These are phyloP conservation scores for Manis javanica DNA, from an alignment of 2,797 vertebrate genomes.

Conservation along the genomic window DNA sequence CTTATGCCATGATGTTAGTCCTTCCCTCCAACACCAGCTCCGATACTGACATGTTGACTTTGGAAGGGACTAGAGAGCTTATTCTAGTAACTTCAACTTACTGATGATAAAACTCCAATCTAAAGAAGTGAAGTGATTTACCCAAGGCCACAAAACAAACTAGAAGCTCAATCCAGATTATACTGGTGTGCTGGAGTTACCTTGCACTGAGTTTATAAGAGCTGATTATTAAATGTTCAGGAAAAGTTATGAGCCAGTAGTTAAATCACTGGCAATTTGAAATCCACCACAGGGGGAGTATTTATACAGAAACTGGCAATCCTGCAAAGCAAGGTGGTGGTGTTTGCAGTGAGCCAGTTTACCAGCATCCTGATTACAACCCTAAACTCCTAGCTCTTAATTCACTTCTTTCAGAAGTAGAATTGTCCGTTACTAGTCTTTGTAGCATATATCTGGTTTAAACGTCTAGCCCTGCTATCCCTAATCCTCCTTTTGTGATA, in stretches of 20 bases:
- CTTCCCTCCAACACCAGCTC: not conserved
- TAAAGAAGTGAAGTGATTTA: not conserved
- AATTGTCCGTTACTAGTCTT: not conserved
- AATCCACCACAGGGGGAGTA: not conserved
- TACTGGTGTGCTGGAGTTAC: not conserved
- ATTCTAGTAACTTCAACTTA: not conserved
- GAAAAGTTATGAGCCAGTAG: not conserved
- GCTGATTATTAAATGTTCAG: not conserved
- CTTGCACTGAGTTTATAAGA: not conserved
- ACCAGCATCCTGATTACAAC: not conserved
- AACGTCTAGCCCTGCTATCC: constrained; percentile 30
- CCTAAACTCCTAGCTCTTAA: not conserved
- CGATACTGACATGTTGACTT: not conserved
- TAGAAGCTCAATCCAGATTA: not conserved
- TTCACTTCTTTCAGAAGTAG: not conserved
- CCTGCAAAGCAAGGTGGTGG: not conserved
- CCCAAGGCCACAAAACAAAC: not conserved
- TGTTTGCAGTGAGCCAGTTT: not conserved
- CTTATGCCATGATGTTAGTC: not conserved
- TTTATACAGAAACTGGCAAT: not conserved
- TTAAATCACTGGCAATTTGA: not conserved
- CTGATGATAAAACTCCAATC: constrained; percentile 33
- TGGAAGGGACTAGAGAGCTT: not conserved
- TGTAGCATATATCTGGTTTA: not conserved
- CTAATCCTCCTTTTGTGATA: constrained; percentile 68